Percentiles rank a stretch among this genome's conserved stretches.
Conservation (phyloP, 2,888 invertebrate genomes). For the Epiblema foenella region DNA sequence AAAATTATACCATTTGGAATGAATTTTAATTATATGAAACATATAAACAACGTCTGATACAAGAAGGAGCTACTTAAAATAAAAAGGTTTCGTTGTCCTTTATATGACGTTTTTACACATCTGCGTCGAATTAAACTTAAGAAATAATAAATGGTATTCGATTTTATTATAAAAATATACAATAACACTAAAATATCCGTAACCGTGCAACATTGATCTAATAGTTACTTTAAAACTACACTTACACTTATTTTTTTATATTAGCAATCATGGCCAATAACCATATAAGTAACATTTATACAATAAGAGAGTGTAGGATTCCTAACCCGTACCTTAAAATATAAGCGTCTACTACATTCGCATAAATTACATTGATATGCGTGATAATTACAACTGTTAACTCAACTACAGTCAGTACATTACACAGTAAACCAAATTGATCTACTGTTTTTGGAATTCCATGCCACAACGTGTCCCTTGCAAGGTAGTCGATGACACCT, state of each 20-base stretch:
- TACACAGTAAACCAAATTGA: too few species aligned
- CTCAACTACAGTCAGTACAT: too few species aligned
- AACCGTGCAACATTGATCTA: constrained; percentile 75
- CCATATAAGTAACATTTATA: constrained; percentile 45
- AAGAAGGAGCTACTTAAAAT: not conserved
- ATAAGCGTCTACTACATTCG: constrained; percentile 7
- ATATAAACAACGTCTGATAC: not conserved
- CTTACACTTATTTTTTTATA: constrained; percentile 31
- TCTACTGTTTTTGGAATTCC: too few species aligned
- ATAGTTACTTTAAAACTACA: constrained; percentile 61
- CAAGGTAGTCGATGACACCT: too few species aligned
- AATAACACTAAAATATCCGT: constrained; percentile 77
- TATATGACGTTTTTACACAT: constrained; percentile 7
- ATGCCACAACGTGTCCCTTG: too few species aligned
- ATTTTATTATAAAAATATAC: constrained; percentile 79
- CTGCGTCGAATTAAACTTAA: constrained; percentile 52
- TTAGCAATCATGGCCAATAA: constrained; percentile 29
- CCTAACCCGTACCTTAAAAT: constrained; percentile 14
- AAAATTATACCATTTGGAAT: too few species aligned
- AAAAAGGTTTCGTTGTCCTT: not conserved
- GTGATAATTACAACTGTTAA: not conserved
- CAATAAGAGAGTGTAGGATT: constrained; percentile 26
- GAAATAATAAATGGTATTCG: constrained; percentile 62
- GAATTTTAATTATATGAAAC: too few species aligned
- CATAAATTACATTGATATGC: constrained; percentile 17